phyloP scores from a whole-genome alignment of 1,140 invertebrate species.

The Drosophila auraria region DNA sequence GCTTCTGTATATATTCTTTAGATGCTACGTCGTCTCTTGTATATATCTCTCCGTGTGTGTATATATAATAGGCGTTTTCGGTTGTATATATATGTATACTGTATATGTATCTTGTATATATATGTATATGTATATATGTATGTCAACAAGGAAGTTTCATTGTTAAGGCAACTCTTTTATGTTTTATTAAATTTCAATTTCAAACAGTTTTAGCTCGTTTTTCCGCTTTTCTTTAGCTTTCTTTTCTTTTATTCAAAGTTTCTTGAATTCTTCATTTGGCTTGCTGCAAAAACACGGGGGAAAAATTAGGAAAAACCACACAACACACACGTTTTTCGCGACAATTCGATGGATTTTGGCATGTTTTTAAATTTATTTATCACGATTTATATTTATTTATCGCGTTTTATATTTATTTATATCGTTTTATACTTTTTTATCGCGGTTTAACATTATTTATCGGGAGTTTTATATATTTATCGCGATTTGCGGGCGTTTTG shows the following conservation, averaged over 20 bases:
- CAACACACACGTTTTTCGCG: background rate
- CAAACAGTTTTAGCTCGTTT: constrained; percentile 1
- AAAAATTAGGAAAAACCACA: constrained; percentile 10
- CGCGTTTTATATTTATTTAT: background rate
- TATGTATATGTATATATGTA: constrained; percentile 58
- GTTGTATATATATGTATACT: constrained; percentile 55
- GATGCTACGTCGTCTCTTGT: constrained; percentile 1
- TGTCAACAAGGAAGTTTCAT: constrained; percentile 81
- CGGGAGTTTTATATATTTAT: background rate
- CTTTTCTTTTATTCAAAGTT: background rate
- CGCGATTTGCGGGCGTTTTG: background rate
- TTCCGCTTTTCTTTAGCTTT: background rate
- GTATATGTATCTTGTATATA: constrained; percentile 49
- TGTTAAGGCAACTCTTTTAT: constrained; percentile 70
- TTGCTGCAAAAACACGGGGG: constrained; percentile 9
- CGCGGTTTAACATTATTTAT: background rate
- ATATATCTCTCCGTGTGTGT: constrained; percentile 12
- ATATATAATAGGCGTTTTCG: constrained; percentile 25
- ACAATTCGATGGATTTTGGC: no score
- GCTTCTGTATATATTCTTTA: constrained; percentile 45
- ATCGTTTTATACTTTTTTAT: background rate
- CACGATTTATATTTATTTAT: background rate
- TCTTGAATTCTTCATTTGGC: constrained; percentile 2
- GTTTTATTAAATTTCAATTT: constrained; percentile 11
- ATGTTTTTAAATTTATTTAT: no score